Evolutionary conservation across 2,888 invertebrate species (phyloP).

Genomic region (Tigriopus californicus): DNA sequence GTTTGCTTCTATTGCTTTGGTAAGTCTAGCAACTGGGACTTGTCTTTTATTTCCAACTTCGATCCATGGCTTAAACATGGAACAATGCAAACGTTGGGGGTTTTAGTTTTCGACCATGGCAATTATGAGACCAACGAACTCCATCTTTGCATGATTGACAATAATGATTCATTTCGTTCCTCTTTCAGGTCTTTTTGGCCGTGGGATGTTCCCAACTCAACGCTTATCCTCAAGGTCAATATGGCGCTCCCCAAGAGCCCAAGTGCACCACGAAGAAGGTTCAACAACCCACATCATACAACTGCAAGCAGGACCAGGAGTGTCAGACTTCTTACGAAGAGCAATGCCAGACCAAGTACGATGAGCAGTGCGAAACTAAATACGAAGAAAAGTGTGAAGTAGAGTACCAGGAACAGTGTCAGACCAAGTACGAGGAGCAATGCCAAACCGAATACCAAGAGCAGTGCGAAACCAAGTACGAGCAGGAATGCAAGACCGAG

Average conservation of each 20-base stretch:
- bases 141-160: too few relatives aligned
- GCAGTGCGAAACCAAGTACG: conserved; percentile 15
- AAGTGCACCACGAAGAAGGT: conserved; percentile 3
- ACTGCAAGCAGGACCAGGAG: conserved; percentile 15
- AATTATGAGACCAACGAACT: too few relatives aligned
- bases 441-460: conserved; percentile 9
- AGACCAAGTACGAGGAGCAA: conserved; percentile 8
- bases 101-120: too few relatives aligned
- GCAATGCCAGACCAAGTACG: conserved; percentile 15
- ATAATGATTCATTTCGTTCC: too few relatives aligned
- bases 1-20: too few relatives aligned
- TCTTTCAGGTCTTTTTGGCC: too few relatives aligned
- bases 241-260: conserved; percentile 18
- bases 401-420: conserved; percentile 13
- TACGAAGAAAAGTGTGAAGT: conserved; percentile 14
- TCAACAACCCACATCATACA: conserved; percentile 1
- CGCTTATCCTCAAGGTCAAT: background rate
- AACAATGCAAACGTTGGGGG: too few relatives aligned
- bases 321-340: conserved; percentile 11
- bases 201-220: too few relatives aligned
- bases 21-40: too few relatives aligned
- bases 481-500: conserved; percentile 15
- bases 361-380: conserved; percentile 14
- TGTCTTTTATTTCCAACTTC: too few relatives aligned
- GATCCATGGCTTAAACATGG: too few relatives aligned